Evolutionary conservation across 2,113 vertebrate species (phyloP).

Genomic region (Lontra canadensis): DNA sequence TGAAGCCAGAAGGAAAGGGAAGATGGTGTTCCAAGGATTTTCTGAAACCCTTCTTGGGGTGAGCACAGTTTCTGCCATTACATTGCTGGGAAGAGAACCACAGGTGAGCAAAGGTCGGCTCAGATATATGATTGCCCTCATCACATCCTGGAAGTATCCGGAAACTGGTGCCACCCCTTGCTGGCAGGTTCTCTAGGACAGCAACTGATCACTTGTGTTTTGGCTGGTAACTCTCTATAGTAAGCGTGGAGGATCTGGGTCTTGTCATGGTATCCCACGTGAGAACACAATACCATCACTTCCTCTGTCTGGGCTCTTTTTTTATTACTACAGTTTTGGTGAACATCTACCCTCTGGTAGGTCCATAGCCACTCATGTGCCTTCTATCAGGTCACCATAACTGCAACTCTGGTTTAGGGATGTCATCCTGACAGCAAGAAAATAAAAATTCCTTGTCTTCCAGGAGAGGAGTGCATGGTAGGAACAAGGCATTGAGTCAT

Average conservation of each 20-base stretch:
- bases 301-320: neutral
- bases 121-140: neutral
- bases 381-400: neutral
- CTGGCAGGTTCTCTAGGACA: neutral
- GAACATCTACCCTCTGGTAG: neutral
- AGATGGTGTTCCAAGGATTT: neutral
- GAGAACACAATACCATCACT: neutral
- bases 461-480: neutral
- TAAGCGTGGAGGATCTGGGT: neutral
- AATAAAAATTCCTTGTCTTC: neutral
- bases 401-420: neutral
- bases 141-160: neutral
- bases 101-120: neutral
- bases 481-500: neutral
- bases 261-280: neutral
- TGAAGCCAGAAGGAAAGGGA: neutral
- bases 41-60: neutral
- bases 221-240: neutral
- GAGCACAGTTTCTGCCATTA: neutral
- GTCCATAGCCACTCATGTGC: neutral
- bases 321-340: neutral
- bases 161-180: neutral
- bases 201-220: neutral
- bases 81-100: neutral
- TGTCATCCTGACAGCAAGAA: neutral